Conservation (phyloP, 2,888 invertebrate species). For the Lampropteryx suffumata region DNA sequence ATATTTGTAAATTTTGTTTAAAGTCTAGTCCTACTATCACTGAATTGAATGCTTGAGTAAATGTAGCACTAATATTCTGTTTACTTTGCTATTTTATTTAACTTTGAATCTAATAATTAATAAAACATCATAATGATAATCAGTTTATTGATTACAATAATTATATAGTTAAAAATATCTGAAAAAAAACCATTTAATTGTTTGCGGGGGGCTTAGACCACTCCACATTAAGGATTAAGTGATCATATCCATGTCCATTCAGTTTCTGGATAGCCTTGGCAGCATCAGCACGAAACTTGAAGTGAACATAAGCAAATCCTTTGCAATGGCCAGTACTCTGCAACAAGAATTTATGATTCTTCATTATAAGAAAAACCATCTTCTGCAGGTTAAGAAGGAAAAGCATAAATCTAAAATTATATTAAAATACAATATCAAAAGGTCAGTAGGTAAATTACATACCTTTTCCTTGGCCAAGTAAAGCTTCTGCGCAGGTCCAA, state of each 20-base stretch:
- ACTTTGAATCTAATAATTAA: neutral
- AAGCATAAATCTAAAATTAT: too few species aligned
- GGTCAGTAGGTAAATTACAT: too few species aligned
- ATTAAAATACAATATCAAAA: too few species aligned
- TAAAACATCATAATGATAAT: neutral
- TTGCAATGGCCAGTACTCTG: slow-evolving; percentile 92
- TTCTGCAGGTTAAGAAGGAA: too few species aligned
- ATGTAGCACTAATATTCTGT: slow-evolving; percentile 19
- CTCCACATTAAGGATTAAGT: slow-evolving; percentile 98
- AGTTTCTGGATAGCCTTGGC: slow-evolving; percentile 94
- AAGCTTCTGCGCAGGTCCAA: slow-evolving; percentile 96
- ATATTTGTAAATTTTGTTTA: slow-evolving; percentile 37
- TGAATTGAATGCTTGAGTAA: slow-evolving; percentile 44
- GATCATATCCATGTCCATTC: slow-evolving; percentile 98
- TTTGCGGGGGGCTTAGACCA: slow-evolving; percentile 95
- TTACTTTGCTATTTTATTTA: slow-evolving; percentile 7
- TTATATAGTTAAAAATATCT: slow-evolving; percentile 46
- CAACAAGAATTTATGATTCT: slow-evolving; percentile 41
- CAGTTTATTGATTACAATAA: slow-evolving; percentile 40
- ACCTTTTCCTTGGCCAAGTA: slow-evolving; percentile 97
- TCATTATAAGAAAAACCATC: too few species aligned
- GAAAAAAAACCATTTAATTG: slow-evolving; percentile 46
- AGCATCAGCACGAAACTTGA: slow-evolving; percentile 94
- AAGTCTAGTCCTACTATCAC: slow-evolving; percentile 44
- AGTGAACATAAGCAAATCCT: slow-evolving; percentile 99